A percentile compares a stretch with the other conserved stretches of the same genome.
These are phyloP conservation scores for Phymanthus crucifer DNA, from an alignment of 92 coral and sea anemone species.

Conservation along the genomic window DNA sequence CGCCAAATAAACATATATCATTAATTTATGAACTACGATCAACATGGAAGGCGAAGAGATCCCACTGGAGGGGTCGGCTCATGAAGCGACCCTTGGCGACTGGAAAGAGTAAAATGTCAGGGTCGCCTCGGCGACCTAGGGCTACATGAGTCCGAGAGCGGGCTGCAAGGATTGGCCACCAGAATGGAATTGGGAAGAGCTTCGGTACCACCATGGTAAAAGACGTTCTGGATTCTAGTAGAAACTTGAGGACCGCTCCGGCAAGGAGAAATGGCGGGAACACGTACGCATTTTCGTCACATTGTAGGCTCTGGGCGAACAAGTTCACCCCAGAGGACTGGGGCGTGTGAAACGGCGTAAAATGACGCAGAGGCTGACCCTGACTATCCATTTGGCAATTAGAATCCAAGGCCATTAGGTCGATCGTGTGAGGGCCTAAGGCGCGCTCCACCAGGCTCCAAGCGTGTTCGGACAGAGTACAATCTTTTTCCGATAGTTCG, in stretches of 20 bases:
- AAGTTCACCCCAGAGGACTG: constrained; percentile 4
- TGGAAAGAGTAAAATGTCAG: constrained; percentile 36
- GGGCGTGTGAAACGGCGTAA: constrained; percentile 25
- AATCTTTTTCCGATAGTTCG: constrained; percentile 37
- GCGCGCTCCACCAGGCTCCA: constrained; percentile 15
- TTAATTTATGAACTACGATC: neutral
- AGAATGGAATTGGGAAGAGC: neutral
- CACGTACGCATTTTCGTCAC: constrained; percentile 28
- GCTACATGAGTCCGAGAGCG: no score
- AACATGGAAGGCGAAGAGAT: neutral
- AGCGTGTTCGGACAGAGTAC: constrained; percentile 31
- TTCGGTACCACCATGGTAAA: neutral
- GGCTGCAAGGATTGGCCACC: neutral
- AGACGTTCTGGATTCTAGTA: no score
- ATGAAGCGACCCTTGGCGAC: neutral
- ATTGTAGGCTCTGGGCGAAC: constrained; percentile 10
- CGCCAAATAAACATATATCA: no score
- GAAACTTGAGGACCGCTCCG: constrained; percentile 21
- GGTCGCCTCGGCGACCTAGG: no score
- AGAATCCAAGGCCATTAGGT: constrained; percentile 39
- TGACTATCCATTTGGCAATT: constrained; percentile 21
- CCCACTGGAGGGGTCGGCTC: neutral
- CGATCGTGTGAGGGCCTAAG: constrained; percentile 29
- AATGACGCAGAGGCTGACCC: constrained; percentile 31
- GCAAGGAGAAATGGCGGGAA: constrained; percentile 25